Evolutionary conservation across 2,888 invertebrate species (phyloP).

Genomic region (Ectobius pallidus): DNA sequence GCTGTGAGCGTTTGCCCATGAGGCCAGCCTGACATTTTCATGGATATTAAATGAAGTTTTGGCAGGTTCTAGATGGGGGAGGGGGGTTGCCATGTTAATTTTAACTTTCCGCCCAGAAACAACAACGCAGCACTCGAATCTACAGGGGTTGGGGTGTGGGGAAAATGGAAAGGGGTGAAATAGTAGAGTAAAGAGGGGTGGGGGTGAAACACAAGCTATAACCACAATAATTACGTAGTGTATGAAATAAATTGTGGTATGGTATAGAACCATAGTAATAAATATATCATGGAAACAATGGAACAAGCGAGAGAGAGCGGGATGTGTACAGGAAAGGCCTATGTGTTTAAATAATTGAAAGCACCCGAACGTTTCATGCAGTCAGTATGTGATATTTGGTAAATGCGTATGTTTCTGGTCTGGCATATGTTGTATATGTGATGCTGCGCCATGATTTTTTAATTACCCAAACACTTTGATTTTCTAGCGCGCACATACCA

Average conservation of each 20-base stretch:
- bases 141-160: constrained; percentile 4
- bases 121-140: constrained; percentile 28
- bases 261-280: constrained; percentile 33
- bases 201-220: constrained; percentile 22
- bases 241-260: constrained; percentile 40
- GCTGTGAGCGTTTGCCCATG: constrained; percentile 20
- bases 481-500: constrained; percentile 15
- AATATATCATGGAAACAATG: constrained; percentile 36
- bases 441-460: constrained; percentile 23
- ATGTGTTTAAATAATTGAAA: constrained; percentile 31
- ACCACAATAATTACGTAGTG: constrained; percentile 38
- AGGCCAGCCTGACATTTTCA: constrained; percentile 37
- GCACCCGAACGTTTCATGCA: constrained; percentile 10
- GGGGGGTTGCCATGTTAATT: constrained; percentile 33
- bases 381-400: constrained; percentile 2
- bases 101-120: constrained; percentile 37
- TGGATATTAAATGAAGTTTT: constrained; percentile 42
- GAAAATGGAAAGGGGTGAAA: background rate
- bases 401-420: constrained; percentile 10
- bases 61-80: constrained; percentile 36
- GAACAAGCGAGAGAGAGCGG: background rate
- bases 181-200: constrained; percentile 1
- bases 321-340: constrained; percentile 17
- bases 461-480: constrained; percentile 29
- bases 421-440: constrained; percentile 8